Evolutionary conservation across 2,797 vertebrate genomes (phyloP).

Genomic region (Hydrocynus forskahlii): DNA sequence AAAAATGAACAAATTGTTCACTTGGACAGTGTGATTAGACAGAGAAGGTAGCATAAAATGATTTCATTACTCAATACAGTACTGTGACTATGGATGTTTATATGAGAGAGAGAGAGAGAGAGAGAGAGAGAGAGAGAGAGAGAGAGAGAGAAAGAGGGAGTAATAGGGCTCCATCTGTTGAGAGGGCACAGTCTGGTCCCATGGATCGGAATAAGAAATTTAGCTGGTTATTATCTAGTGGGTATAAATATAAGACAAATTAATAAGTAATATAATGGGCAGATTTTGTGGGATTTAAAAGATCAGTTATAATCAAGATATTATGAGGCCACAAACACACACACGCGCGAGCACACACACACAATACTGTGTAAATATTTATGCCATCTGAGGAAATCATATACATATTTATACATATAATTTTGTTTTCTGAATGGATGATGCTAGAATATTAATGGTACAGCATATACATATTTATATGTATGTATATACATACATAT

Average conservation of each 20-base stretch:
- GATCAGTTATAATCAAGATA: neutral
- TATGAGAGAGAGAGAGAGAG: neutral
- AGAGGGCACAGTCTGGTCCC: neutral
- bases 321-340: no score
- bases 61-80: constrained; percentile 31
- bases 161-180: neutral
- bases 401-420: no score
- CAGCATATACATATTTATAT: no score
- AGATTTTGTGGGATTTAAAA: constrained; percentile 22
- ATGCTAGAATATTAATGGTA: no score
- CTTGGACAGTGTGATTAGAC: neutral
- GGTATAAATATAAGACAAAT: neutral
- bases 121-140: neutral
- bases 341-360: no score
- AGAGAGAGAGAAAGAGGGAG: constrained; percentile 3
- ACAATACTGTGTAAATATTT: no score
- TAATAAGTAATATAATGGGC: neutral
- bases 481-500: no score
- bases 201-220: neutral
- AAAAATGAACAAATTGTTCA: constrained; percentile 50
- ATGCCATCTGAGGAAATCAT: no score
- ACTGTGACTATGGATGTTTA: neutral
- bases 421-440: no score
- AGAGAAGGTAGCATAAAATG: constrained; percentile 42
- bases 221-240: neutral